Percentiles rank a stretch among this genome's conserved stretches.
phyloP scores from a whole-genome alignment of 92 coral and sea anemone species.

The Galaxea fascicularis region DNA sequence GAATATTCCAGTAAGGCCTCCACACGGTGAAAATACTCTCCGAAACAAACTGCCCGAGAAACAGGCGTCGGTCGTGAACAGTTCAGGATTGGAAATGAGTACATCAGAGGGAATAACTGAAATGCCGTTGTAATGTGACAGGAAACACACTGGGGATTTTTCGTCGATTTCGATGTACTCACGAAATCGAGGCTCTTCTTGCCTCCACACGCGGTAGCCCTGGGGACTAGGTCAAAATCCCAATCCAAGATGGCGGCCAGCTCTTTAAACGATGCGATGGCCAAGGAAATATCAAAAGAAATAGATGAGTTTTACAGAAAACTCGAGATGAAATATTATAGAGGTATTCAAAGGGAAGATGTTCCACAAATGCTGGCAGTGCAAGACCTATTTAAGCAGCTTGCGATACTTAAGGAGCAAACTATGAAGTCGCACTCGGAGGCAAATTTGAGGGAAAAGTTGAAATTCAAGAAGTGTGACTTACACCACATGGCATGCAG shows the following conservation, averaged over 20 bases:
- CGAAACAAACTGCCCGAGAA: too few relatives aligned
- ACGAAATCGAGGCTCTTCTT: conserved; percentile 48
- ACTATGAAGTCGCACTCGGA: conserved; percentile 34
- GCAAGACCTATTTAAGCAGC: conserved; percentile 44
- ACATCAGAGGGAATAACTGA: too few relatives aligned
- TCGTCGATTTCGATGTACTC: conserved; percentile 25
- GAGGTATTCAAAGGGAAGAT: conserved; percentile 38
- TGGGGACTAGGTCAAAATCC: conserved; percentile 36
- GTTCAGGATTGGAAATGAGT: too few relatives aligned
- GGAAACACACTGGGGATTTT: conserved; percentile 46
- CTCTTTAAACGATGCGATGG: conserved; percentile 19
- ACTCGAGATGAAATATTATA: conserved; percentile 34
- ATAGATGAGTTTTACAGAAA: conserved; percentile 32
- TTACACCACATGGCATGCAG: too few relatives aligned
- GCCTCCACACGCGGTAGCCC: conserved; percentile 30
- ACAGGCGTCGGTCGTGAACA: too few relatives aligned
- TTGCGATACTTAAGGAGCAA: conserved; percentile 30
- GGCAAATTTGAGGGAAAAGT: too few relatives aligned
- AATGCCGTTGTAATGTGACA: too few relatives aligned
- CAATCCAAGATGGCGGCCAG: conserved; percentile 54
- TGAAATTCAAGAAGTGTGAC: too few relatives aligned
- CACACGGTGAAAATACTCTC: too few relatives aligned
- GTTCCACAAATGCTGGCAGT: conserved; percentile 47
- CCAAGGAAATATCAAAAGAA: too few relatives aligned
- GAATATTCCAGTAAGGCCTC: conserved; percentile 32